A percentile compares a stretch with the other conserved stretches of the same genome.
Conservation (phyloP, 2,797 vertebrate genomes). For the Amblyopsis hoosieri region DNA sequence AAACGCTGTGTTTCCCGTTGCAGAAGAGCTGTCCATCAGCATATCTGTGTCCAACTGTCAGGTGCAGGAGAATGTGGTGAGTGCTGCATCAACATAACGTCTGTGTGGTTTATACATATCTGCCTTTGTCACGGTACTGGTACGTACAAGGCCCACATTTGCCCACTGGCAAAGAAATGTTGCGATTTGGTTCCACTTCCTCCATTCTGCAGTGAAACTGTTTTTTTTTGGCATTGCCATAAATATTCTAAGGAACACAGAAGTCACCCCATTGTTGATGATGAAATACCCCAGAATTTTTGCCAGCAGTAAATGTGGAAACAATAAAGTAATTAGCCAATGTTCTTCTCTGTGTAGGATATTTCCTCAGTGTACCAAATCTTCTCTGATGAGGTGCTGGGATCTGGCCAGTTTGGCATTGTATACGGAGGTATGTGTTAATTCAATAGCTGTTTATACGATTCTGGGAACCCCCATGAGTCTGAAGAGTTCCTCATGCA, state of each 20-base stretch:
- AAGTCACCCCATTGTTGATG: constrained; percentile 16
- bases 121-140: neutral
- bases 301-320: constrained; percentile 8
- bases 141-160: neutral
- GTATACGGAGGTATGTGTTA: constrained; percentile 90
- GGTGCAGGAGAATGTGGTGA: constrained; percentile 98
- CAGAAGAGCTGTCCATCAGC: constrained; percentile 95
- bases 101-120: constrained; percentile 6
- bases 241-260: constrained; percentile 14
- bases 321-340: constrained; percentile 24
- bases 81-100: constrained; percentile 44
- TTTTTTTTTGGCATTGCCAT: constrained; percentile 45
- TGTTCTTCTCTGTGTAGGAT: constrained; percentile 77
- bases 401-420: constrained; percentile 97
- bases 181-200: constrained; percentile 45
- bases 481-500: neutral
- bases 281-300: constrained; percentile 24
- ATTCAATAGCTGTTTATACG: neutral
- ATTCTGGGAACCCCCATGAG: neutral
- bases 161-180: constrained; percentile 14
- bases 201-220: constrained; percentile 43
- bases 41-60: constrained; percentile 98
- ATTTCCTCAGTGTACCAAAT: constrained; percentile 97
- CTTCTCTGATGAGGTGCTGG: constrained; percentile 97
- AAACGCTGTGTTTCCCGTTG: constrained; percentile 56